These are phyloP conservation scores for Herpetotheres cachinnans DNA, from an alignment of 2,113 vertebrate genomes.

Conservation along the genomic window DNA sequence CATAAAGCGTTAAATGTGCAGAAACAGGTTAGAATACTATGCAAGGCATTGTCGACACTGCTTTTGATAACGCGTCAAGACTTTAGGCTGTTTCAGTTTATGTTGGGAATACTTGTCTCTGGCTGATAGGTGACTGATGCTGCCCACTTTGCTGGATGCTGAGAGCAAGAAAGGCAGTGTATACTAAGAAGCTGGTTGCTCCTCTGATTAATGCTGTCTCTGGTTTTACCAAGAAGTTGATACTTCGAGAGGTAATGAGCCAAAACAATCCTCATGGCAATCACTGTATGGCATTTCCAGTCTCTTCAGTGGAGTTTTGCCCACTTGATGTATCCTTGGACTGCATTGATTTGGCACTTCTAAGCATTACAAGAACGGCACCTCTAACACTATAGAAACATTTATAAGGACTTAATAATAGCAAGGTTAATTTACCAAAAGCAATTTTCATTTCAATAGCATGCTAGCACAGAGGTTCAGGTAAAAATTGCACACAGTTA, in stretches of 20 bases:
- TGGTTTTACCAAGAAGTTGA: not conserved
- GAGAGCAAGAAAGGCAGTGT: not conserved
- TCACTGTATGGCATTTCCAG: not conserved
- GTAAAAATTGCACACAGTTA: not conserved
- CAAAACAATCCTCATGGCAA: not conserved
- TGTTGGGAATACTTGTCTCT: not conserved
- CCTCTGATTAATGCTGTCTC: not conserved
- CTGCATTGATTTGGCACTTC: not conserved
- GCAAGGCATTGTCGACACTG: not conserved
- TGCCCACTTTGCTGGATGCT: not conserved
- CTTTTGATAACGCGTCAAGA: not conserved
- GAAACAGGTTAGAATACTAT: not conserved
- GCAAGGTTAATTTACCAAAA: not conserved
- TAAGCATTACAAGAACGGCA: rapidly evolving
- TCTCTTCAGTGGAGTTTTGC: not conserved
- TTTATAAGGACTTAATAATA: not conserved
- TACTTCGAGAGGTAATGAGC: not conserved
- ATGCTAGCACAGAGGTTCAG: not conserved
- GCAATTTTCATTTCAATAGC: not conserved
- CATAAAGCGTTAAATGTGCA: not conserved
- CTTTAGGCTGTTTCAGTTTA: not conserved
- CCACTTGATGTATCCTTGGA: not conserved
- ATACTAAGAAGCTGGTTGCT: not conserved
- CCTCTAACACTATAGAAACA: not conserved
- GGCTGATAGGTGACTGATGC: not conserved